Evolutionary conservation across 2,888 invertebrate genomes (phyloP).

Genomic region (Sericinus montela): DNA sequence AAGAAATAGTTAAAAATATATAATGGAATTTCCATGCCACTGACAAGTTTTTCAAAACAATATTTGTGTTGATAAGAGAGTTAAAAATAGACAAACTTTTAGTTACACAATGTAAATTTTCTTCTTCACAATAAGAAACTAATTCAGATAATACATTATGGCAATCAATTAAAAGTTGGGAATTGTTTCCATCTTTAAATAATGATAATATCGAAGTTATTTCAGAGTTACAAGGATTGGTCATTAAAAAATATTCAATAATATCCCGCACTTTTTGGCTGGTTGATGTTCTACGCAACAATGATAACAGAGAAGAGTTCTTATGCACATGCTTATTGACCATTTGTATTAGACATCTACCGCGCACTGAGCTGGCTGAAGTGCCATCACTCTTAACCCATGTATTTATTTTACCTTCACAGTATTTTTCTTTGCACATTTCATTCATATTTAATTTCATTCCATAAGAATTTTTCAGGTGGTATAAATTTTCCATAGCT

Average conservation of each 20-base stretch:
- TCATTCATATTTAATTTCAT: slow-evolving; percentile 47
- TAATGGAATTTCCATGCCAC: slow-evolving; percentile 70
- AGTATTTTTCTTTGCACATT: slow-evolving; percentile 46
- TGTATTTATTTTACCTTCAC: slow-evolving; percentile 34
- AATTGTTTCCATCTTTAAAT: slow-evolving; percentile 54
- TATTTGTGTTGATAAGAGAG: slow-evolving; percentile 51
- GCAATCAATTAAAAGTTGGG: slow-evolving; percentile 46
- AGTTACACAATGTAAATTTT: slow-evolving; percentile 52
- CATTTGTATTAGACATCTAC: slow-evolving; percentile 45
- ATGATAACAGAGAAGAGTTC: slow-evolving; percentile 38
- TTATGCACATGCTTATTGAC: slow-evolving; percentile 39
- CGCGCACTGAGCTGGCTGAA: slow-evolving; percentile 41
- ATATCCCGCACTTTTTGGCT: slow-evolving; percentile 47
- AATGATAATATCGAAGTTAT: slow-evolving; percentile 34
- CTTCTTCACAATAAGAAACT: slow-evolving; percentile 50
- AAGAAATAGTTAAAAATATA: slow-evolving; percentile 62
- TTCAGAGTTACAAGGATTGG: slow-evolving; percentile 27
- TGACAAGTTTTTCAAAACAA: slow-evolving; percentile 59
- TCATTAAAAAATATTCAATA: slow-evolving; percentile 49
- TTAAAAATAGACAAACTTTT: slow-evolving; percentile 49
- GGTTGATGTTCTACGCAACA: slow-evolving; percentile 53
- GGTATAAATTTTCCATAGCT: slow-evolving; percentile 56
- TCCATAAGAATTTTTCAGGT: slow-evolving; percentile 60
- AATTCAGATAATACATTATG: slow-evolving; percentile 53
- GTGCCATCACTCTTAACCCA: slow-evolving; percentile 37